A percentile compares a stretch with the other conserved stretches of the same genome.
These are phyloP conservation scores for Rhinichthys osculus DNA, from an alignment of 2,797 vertebrate species.

Conservation along the genomic window DNA sequence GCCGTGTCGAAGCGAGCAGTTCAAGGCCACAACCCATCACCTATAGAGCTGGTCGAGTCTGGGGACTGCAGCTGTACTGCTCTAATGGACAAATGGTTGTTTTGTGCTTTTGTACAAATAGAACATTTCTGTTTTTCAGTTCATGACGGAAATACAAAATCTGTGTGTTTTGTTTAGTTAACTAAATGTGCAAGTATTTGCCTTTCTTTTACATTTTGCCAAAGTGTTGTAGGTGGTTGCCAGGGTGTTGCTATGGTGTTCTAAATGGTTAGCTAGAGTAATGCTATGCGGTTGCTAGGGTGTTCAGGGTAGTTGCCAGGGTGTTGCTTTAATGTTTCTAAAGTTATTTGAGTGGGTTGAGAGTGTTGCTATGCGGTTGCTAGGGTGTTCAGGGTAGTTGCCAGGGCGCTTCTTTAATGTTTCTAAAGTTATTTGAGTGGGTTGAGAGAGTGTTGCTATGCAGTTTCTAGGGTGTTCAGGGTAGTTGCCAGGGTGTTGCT, in stretches of 20 bases:
- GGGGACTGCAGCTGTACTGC: slow-evolving; percentile 9
- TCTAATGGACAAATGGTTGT: not conserved
- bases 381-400: not conserved
- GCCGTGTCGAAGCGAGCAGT: slow-evolving; percentile 66
- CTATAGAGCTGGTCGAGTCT: slow-evolving; percentile 6
- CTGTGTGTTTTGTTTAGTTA: not conserved
- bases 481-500: too few species aligned
- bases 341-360: not conserved
- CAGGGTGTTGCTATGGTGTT: not conserved
- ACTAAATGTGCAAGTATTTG: not conserved
- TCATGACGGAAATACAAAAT: not conserved
- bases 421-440: not conserved
- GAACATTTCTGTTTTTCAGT: not conserved
- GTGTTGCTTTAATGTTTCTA: not conserved
- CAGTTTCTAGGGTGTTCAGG: not conserved
- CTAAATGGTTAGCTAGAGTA: too few species aligned
- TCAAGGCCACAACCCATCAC: slow-evolving; percentile 65
- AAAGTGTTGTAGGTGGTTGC: not conserved
- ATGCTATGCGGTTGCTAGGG: not conserved
- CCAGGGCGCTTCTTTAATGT: not conserved
- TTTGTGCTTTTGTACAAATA: not conserved
- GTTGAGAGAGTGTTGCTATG: not conserved
- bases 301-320: not conserved
- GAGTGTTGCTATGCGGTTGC: not conserved
- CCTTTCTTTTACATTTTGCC: not conserved